A percentile compares a stretch with the other conserved stretches of the same genome.
phyloP scores from a whole-genome alignment of 2,113 vertebrate species.

The Melanotaenia duboulayi region DNA sequence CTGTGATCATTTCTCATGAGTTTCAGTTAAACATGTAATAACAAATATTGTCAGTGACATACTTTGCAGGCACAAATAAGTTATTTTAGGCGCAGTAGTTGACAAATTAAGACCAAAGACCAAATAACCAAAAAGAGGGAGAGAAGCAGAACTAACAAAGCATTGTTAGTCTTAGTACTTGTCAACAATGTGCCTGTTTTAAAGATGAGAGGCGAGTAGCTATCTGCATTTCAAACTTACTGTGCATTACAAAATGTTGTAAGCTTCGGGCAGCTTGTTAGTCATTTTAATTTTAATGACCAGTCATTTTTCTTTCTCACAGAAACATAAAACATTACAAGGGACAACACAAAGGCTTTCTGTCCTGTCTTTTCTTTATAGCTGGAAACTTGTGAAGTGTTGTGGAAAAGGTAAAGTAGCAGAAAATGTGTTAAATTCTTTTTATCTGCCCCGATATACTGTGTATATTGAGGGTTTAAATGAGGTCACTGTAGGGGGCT shows the following conservation, averaged over 20 bases:
- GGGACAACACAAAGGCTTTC: constrained; percentile 14
- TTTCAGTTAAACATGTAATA: constrained; percentile 64
- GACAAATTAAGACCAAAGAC: constrained; percentile 75
- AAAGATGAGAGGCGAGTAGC: constrained; percentile 56
- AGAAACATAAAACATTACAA: constrained; percentile 46
- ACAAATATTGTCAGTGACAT: constrained; percentile 67
- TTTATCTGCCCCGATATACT: too few species aligned
- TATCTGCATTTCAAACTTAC: constrained; percentile 50
- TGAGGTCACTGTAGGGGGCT: background rate
- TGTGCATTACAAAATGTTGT: constrained; percentile 54
- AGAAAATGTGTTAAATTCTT: background rate
- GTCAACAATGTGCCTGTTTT: constrained; percentile 61
- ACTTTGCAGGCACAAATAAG: constrained; percentile 47
- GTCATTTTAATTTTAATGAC: constrained; percentile 49
- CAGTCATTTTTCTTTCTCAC: constrained; percentile 32
- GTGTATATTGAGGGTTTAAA: background rate
- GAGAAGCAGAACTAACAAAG: constrained; percentile 48
- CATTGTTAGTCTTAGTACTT: constrained; percentile 52
- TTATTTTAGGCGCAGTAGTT: constrained; percentile 71
- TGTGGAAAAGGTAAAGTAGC: constrained; percentile 5
- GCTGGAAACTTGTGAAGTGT: constrained; percentile 28
- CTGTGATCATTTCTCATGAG: constrained; percentile 64
- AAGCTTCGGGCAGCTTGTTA: constrained; percentile 36
- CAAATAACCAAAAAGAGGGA: constrained; percentile 45
- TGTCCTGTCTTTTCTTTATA: constrained; percentile 12